A percentile compares a stretch with the other conserved stretches of the same genome.
Evolutionary conservation across 2,888 invertebrate genomes (phyloP).

Genomic region (Brachyopa scutellaris): DNA sequence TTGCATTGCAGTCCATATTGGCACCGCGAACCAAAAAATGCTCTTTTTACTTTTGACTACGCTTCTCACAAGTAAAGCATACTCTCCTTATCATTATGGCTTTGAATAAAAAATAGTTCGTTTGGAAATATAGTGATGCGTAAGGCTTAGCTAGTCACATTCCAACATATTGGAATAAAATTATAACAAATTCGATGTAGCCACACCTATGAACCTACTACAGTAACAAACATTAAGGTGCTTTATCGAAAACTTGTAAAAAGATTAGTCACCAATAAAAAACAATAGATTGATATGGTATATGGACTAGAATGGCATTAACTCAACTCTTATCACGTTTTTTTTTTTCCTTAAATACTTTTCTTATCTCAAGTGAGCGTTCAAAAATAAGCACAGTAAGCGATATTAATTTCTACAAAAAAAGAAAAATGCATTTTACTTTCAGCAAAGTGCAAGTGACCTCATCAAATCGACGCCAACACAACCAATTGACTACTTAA

Average conservation of each 20-base stretch:
- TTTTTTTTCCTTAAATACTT: constrained; percentile 11
- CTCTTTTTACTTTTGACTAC: constrained; percentile 31
- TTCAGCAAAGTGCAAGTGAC: constrained; percentile 41
- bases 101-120: background rate
- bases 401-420: background rate
- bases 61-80: constrained; percentile 21
- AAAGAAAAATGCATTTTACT: constrained; percentile 9
- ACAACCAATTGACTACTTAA: constrained; percentile 26
- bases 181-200: constrained; percentile 18
- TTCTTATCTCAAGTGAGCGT: constrained; percentile 35
- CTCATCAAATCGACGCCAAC: constrained; percentile 43
- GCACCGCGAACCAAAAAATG: constrained; percentile 20
- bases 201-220: constrained; percentile 58
- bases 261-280: constrained; percentile 61
- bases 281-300: constrained; percentile 4
- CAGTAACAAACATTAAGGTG: constrained; percentile 41
- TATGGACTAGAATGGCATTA: background rate
- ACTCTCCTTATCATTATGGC: background rate
- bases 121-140: background rate
- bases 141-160: background rate
- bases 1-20: no score
- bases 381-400: background rate
- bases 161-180: constrained; percentile 1
- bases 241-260: constrained; percentile 67
- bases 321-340: constrained; percentile 39